Evolutionary conservation across 2,797 vertebrate species (phyloP), one percentile per base, ranked within the genome.

Genomic region (Prunella strophiata): DNA sequence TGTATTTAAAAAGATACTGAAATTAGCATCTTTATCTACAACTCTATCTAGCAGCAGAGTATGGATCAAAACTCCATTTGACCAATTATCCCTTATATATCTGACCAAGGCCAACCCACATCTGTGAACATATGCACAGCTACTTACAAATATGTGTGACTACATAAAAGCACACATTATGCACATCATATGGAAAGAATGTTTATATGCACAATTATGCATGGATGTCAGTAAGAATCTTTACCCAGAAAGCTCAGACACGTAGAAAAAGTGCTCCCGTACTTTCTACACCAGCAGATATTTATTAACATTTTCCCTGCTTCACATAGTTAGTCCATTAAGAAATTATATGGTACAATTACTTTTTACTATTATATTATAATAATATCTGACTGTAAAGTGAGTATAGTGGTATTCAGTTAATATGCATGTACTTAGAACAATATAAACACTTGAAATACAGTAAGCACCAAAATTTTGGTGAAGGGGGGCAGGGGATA

Each of bases 401-500:
- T 51, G 27, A 90, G 23, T 57, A 57, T 81, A 72, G n/a, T 45
- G 16, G 1, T 10, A 58, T 82, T 92, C 67, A 61, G 22, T 71
- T 54, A 81, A 80, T 52, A 32, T 52, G 19, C 13, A 51, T 75
- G 32, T 57, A 57, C 58, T 75, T 79, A 82, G 26, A 94, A 62
- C 26, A 86, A 30, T 30, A 71, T 10, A 91, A 84, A 81, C 54
- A 75, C 62, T 74, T 75, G 13, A 78, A 91, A 86, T 77, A 85
- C 25, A 79, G 52, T 26, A 9, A 91, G 11, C 20, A 54, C 19
- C 13, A 74, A 51, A 71, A 75, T 30, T 72, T n/a, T 52, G n/a
- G 47, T 40, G 52, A 23, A 38, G 17, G 5, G 2, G 4, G 4
- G 7, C 15, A 11, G 8, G 11, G 1, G 2, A 3, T 5, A n/a